Conservation (phyloP, 2,888 invertebrate genomes). For the Drosophila fungiperda region DNA sequence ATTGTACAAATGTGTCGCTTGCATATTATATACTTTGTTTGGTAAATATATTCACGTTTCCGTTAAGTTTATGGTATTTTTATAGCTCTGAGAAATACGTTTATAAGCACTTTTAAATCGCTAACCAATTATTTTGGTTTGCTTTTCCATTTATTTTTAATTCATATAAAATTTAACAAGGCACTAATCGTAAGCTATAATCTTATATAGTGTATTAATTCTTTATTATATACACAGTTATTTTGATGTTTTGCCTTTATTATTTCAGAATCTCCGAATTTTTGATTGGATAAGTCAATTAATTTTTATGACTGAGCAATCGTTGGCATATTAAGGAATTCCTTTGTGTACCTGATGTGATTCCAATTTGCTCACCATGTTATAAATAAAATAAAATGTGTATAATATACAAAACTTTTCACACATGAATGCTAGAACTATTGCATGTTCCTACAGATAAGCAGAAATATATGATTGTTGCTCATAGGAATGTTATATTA, state of each 20-base stretch:
- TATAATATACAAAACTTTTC: slow-evolving; percentile 14
- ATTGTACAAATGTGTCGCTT: slow-evolving; percentile 9
- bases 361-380: background rate
- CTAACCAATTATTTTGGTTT: slow-evolving; percentile 28
- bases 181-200: slow-evolving; percentile 16
- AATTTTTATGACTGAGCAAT: slow-evolving; percentile 7
- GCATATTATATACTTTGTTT: slow-evolving; percentile 7
- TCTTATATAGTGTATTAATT: background rate
- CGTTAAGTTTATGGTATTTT: slow-evolving; percentile 31
- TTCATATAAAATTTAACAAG: slow-evolving; percentile 6
- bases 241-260: background rate
- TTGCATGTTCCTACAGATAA: slow-evolving; percentile 10
- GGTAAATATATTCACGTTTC: slow-evolving; percentile 24
- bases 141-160: slow-evolving; percentile 20
- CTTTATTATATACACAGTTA: background rate
- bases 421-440: slow-evolving; percentile 4
- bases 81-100: slow-evolving; percentile 21
- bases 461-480: slow-evolving; percentile 6
- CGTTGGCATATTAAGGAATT: slow-evolving; percentile 15
- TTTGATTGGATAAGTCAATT: background rate
- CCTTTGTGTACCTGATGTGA: background rate
- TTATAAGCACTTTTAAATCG: slow-evolving; percentile 27
- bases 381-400: background rate
- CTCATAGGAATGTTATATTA: background rate
- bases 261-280: background rate